Evolutionary conservation across 2,113 vertebrate species (phyloP), one percentile per base, ranked within the genome.

Genomic region (Haemorhous mexicanus): DNA sequence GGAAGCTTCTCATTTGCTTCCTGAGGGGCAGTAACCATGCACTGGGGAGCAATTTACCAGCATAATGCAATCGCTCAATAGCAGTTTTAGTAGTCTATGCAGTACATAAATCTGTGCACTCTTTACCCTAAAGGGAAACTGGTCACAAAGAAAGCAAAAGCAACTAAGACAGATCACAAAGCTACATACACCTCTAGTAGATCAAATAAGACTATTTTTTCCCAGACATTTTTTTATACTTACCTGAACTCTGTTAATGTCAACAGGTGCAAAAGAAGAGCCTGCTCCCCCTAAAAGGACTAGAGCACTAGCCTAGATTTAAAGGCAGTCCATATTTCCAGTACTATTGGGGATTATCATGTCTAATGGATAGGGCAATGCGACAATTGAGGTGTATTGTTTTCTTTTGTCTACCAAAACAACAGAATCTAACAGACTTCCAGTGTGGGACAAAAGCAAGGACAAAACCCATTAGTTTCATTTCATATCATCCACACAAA

Each of bases 161-260:
- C 23, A 69, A 47, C 11, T 7, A 68, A 86, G 43, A 61, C 30
- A 53, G 32, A 70, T 61, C 75, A 79, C 13, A 59, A 28, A 53
- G 21, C 30, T 81, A 11, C 17, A n/a, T 47, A 58, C 0, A 0
- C 22, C 37, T 35, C 23, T 2, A 66, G 19, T 1, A 58, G 30
- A 76, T 44, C 19, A 87, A 85, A 50, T 2, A 83, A 83, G 37
- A 27, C 12, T 7, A 2, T 49, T 61, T 7, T 28, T 86, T 56
- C 35, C 35, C 27, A 73, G 30, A 24, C 12, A 6, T 5, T 56
- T 56, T 6, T 26, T 84, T 41, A 58, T 27, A 58, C 11, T 35
- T 43, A 32, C 21, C 9, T 47, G 11, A 73, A 55, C 27, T 28
- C 75, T 16, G 0, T 0, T 24, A 7, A n/a, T 13, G 7, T 26